A percentile compares a stretch with the other conserved stretches of the same genome.
These are phyloP conservation scores for Epirrhoe tristata DNA, from an alignment of 2,888 invertebrate species.

Conservation along the genomic window DNA sequence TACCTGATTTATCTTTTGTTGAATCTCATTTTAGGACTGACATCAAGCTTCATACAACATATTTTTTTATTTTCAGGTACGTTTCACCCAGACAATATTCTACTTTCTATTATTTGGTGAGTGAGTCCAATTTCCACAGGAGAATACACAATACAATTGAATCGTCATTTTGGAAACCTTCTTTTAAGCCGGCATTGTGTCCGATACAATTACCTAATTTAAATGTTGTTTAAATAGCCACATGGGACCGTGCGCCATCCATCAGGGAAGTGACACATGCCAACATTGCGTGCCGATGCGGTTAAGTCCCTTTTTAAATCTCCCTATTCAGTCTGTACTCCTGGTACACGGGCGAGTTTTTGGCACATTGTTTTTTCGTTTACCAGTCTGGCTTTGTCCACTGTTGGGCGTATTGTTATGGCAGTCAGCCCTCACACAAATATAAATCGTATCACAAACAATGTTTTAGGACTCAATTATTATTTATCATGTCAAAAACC, in stretches of 20 bases:
- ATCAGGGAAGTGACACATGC: conserved; percentile 28
- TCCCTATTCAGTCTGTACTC: not conserved
- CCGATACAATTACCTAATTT: not conserved
- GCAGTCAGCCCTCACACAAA: too few species aligned
- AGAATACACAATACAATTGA: conserved; percentile 12
- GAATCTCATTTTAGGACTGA: too few species aligned
- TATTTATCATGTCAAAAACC: too few species aligned
- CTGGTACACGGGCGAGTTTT: not conserved
- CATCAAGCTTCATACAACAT: not conserved
- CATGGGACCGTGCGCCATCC: conserved; percentile 27
- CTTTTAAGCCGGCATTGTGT: not conserved
- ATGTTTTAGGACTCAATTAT: too few species aligned
- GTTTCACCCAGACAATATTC: not conserved
- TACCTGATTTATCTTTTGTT: too few species aligned
- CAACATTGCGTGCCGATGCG: conserved; percentile 19
- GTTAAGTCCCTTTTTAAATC: conserved; percentile 17
- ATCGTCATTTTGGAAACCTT: conserved; percentile 2
- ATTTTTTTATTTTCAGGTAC: conserved; percentile 35
- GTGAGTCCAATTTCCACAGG: conserved; percentile 14
- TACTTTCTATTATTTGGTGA: conserved; percentile 1
- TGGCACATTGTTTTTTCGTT: not conserved
- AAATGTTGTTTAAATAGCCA: conserved; percentile 21
- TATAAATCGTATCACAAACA: too few species aligned
- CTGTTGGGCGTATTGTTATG: too few species aligned
- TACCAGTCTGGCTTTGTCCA: not conserved